phyloP scores from a whole-genome alignment of 1,140 invertebrate genomes.

The Cardiocondyla obscurior region DNA sequence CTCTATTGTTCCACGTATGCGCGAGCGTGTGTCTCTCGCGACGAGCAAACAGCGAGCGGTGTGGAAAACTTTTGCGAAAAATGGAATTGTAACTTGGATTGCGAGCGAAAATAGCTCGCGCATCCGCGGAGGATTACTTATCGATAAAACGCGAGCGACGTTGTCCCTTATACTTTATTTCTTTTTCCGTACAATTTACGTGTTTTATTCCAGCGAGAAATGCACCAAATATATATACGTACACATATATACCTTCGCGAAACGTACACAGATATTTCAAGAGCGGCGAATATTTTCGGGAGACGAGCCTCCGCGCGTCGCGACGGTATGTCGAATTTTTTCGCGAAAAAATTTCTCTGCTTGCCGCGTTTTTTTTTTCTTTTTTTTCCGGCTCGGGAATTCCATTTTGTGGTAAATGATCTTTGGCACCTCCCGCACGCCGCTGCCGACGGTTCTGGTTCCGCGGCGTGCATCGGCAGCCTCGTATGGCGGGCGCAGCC shows the following conservation, averaged over 20 bases:
- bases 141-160: background rate
- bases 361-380: slow-evolving; percentile 9
- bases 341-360: background rate
- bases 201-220: slow-evolving; percentile 2
- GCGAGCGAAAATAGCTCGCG: background rate
- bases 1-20: slow-evolving; percentile 38
- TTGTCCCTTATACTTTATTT: background rate
- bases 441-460: slow-evolving; percentile 52
- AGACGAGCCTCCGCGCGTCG: slow-evolving; percentile 1
- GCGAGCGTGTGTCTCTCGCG: slow-evolving; percentile 13
- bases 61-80: slow-evolving; percentile 12
- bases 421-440: slow-evolving; percentile 36
- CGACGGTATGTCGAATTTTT: slow-evolving; percentile 1
- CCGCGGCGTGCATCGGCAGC: slow-evolving; percentile 1
- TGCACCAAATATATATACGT: background rate
- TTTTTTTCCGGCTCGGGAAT: slow-evolving; percentile 8
- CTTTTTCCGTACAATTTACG: background rate
- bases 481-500: slow-evolving; percentile 34
- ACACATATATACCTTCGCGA: no score
- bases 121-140: background rate
- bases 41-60: slow-evolving; percentile 9
- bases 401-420: slow-evolving; percentile 44
- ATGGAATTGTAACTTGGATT: slow-evolving; percentile 10
- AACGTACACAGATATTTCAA: no score
- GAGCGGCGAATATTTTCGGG: background rate